Percentiles rank a stretch among this genome's conserved stretches.
Evolutionary conservation across 2,113 vertebrate genomes (phyloP).

Genomic region (Patagioenas fasciata): DNA sequence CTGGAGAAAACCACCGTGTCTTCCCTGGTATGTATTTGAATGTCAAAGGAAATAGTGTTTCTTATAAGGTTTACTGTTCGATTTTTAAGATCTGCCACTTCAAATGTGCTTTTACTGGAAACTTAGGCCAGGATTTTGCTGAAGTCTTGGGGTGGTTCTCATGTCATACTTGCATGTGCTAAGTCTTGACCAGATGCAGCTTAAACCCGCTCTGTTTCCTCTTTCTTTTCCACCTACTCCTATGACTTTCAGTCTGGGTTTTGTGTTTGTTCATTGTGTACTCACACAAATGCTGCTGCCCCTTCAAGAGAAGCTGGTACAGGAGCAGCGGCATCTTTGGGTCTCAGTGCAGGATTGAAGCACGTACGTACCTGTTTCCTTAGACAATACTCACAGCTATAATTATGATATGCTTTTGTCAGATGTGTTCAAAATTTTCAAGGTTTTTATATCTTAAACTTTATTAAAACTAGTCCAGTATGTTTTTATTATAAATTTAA

Average conservation of each 20-base stretch:
- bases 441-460: not conserved
- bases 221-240: not conserved
- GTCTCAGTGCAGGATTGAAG: not conserved
- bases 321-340: not conserved
- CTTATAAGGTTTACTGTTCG: not conserved
- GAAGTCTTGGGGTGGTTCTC: not conserved
- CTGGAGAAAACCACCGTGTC: not conserved
- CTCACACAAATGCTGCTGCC: not conserved
- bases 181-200: not conserved
- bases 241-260: not conserved
- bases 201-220: not conserved
- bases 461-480: not conserved
- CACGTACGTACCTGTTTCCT: fast-evolving
- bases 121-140: not conserved
- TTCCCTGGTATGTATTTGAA: not conserved
- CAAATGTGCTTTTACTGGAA: not conserved
- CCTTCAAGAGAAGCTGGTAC: not conserved
- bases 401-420: not conserved
- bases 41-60: not conserved
- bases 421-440: not conserved
- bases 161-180: not conserved
- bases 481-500: not conserved
- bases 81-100: not conserved
- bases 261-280: not conserved
- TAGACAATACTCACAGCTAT: fast-evolving